phyloP scores from a whole-genome alignment of 1,140 invertebrate species.

The Macrobrachium nipponense region DNA sequence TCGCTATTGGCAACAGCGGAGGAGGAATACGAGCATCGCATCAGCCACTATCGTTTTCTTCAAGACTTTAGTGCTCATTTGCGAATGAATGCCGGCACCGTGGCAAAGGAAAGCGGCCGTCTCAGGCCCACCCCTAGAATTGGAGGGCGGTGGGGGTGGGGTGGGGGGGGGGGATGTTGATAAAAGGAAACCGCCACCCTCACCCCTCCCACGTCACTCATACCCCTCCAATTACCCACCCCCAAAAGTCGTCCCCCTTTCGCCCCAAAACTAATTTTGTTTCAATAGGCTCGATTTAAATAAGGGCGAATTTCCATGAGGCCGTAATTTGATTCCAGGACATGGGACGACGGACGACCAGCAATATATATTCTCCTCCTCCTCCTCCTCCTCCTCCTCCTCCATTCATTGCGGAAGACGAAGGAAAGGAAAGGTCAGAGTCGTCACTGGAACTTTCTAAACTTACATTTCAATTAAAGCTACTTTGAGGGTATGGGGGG shows the following conservation, averaged over 20 bases:
- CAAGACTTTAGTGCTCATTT: slow-evolving; percentile 22
- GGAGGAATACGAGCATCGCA: background rate
- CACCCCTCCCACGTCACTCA: no score
- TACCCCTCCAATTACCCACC: no score
- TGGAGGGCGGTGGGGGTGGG: no score
- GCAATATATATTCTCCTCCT: no score
- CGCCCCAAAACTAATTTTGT: background rate
- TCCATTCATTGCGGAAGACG: no score
- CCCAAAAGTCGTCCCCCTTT: background rate
- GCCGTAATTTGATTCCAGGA: slow-evolving; percentile 17
- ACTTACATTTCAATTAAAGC: no score
- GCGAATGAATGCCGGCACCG: slow-evolving; percentile 12
- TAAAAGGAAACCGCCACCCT: no score
- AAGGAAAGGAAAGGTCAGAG: background rate
- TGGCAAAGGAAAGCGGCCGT: slow-evolving; percentile 7
- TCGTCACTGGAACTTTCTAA: background rate
- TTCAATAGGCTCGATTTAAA: slow-evolving; percentile 13
- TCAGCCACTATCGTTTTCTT: slow-evolving; percentile 13
- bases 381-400: no score
- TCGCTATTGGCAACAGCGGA: slow-evolving; percentile 5
- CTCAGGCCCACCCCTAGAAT: background rate
- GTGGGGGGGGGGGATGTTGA: no score
- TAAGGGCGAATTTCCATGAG: slow-evolving; percentile 17
- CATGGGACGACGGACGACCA: background rate
- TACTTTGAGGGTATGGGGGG: no score